Evolutionary conservation across 2,797 vertebrate genomes (phyloP), one percentile per base, ranked within the genome.

Genomic region (Siniperca undulata): DNA sequence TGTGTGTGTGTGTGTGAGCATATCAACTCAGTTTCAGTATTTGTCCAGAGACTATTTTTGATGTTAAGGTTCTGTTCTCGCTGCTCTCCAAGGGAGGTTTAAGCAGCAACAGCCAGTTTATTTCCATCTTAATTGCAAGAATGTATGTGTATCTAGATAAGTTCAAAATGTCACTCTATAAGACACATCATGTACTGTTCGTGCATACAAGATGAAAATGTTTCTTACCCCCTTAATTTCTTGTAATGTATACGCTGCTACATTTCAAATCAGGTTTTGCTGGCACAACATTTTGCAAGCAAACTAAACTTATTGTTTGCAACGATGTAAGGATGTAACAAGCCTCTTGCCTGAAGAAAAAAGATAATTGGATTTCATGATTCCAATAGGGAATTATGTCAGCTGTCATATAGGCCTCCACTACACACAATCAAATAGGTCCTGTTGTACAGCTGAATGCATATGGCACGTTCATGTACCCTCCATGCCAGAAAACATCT

Each of bases 41-140:
- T 84, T 82, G 72, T 74, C 24, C 46, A 71, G 83, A 85, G 89
- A 84, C 30, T n/a, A 9, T 48, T 83, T 87, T 79, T 79, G 81
- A 85, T 86, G 78, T 79, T 82, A 83, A 27, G 62, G 62, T 87
- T 83, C 44, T 75, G 74, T 77, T 76, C 30, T 17, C 68, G 61
- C 68, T 34, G 42, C 44, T 3, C 30, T 77, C 67, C 11, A 78
- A 75, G 55, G 53, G 66, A 80, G 52, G 50, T 70, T 85, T 46
- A 24, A 79, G 40, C 55, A 84, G 42, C 46, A 48, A 66, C 67
- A 81, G 59, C 56, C 78, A 70, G 8, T 68, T 52, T 36, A 36
- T 46, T 68, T 34, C 16, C 19, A 40, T 48, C 16, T 73, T 64
- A 62, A 70, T 55, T 60, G 4, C 1, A 68, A 80, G 19, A 69